A percentile compares a stretch with the other conserved stretches of the same genome.
These are phyloP conservation scores for Lineus longissimus DNA, from an alignment of 1,140 invertebrate genomes.

Conservation along the genomic window DNA sequence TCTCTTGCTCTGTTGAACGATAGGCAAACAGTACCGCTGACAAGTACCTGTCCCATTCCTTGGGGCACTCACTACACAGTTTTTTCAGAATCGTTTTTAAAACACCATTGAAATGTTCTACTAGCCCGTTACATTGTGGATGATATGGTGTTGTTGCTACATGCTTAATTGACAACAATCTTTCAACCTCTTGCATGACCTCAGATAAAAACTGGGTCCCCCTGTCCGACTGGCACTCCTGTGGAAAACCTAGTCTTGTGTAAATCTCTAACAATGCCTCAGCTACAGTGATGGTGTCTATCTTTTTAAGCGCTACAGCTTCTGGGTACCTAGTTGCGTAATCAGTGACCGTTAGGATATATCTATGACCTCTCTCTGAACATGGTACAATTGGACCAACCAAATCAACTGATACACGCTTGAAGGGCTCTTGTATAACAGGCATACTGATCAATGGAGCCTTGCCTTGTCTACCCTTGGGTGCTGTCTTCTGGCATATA, in stretches of 20 bases:
- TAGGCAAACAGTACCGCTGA: conserved; percentile 37
- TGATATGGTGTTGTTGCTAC: conserved; percentile 32
- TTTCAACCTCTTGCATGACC: conserved; percentile 23
- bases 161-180: conserved; percentile 24
- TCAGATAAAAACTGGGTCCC: conserved; percentile 50
- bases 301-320: conserved; percentile 17
- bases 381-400: conserved; percentile 18
- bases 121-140: conserved; percentile 35
- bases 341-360: conserved; percentile 23
- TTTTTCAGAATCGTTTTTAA: conserved; percentile 30
- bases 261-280: conserved; percentile 44
- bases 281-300: conserved; percentile 22
- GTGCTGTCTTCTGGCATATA: conserved; percentile 19
- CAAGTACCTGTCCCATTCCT: conserved; percentile 43
- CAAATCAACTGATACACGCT: conserved; percentile 25
- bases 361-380: conserved; percentile 20
- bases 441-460: conserved; percentile 23
- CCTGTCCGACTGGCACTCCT: conserved; percentile 52
- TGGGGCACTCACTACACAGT: conserved; percentile 27
- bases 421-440: conserved; percentile 23
- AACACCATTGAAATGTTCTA: conserved; percentile 28
- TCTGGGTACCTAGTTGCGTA: conserved; percentile 29
- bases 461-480: conserved; percentile 20
- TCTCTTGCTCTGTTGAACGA: conserved; percentile 26
- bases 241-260: conserved; percentile 47